phyloP scores from a whole-genome alignment of 2,888 invertebrate species.

The Schizotus pectinicornis region DNA sequence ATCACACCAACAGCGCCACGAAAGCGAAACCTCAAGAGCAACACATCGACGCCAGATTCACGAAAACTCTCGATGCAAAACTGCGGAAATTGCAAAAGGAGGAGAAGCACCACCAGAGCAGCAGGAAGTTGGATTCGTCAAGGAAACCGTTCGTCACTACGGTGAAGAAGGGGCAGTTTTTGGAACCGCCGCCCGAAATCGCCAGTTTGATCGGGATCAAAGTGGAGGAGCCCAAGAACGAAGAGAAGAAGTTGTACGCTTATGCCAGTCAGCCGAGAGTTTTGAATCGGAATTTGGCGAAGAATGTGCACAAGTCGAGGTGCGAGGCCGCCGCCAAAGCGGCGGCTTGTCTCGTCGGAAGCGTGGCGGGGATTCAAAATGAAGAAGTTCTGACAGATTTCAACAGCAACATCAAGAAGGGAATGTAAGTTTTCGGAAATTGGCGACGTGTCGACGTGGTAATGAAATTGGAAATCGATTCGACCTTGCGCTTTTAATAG shows the following conservation, averaged over 20 bases:
- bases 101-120: slow-evolving; percentile 52
- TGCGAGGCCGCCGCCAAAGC: slow-evolving; percentile 55
- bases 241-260: slow-evolving; percentile 65
- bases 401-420: slow-evolving; percentile 35
- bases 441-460: no score
- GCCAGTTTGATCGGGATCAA: slow-evolving; percentile 68
- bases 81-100: slow-evolving; percentile 72
- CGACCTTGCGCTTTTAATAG: no score
- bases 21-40: slow-evolving; percentile 52
- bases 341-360: slow-evolving; percentile 48
- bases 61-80: slow-evolving; percentile 53
- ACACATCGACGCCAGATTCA: slow-evolving; percentile 36
- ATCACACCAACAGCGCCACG: slow-evolving; percentile 48
- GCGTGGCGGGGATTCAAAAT: slow-evolving; percentile 42
- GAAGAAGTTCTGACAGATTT: slow-evolving; percentile 31
- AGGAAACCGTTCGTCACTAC: slow-evolving; percentile 77
- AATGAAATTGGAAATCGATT: no score
- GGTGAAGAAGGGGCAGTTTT: slow-evolving; percentile 78
- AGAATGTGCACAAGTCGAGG: slow-evolving; percentile 50
- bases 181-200: slow-evolving; percentile 77
- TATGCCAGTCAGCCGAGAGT: slow-evolving; percentile 71
- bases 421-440: slow-evolving; percentile 5
- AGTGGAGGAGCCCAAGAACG: slow-evolving; percentile 43
- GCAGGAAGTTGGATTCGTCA: slow-evolving; percentile 25
- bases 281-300: slow-evolving; percentile 51